Evolutionary conservation across 2,888 invertebrate species (phyloP).

Genomic region (Athrips mouffetella): DNA sequence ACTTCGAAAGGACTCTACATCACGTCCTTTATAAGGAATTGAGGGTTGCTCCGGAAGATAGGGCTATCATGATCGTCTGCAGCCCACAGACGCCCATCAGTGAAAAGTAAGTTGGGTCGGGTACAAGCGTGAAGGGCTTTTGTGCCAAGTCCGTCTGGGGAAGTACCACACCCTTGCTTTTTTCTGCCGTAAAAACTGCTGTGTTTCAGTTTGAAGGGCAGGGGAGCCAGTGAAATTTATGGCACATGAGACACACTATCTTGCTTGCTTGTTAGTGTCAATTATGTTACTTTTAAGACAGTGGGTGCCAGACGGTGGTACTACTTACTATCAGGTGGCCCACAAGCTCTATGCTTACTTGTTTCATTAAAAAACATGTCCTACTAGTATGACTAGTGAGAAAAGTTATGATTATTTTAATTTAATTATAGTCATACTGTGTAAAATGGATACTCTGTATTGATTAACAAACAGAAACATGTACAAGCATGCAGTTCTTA

Average conservation of each 20-base stretch:
- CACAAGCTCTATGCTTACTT: too few species aligned
- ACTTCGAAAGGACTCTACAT: slow-evolving; percentile 67
- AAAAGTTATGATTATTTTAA: background rate
- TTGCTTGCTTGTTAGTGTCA: too few species aligned
- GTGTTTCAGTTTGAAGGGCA: background rate
- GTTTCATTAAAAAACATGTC: too few species aligned
- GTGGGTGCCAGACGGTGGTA: too few species aligned
- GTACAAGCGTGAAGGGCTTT: background rate
- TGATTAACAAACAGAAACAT: too few species aligned
- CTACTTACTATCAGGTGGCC: too few species aligned
- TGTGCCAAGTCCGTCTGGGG: background rate
- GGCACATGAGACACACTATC: too few species aligned
- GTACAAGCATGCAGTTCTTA: too few species aligned
- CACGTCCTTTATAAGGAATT: slow-evolving; percentile 57
- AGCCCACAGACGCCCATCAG: slow-evolving; percentile 36
- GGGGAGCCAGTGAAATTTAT: too few species aligned
- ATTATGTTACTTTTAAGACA: too few species aligned
- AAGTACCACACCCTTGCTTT: background rate
- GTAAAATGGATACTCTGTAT: too few species aligned
- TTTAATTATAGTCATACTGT: background rate
- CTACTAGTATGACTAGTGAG: too few species aligned
- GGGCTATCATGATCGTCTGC: slow-evolving; percentile 48
- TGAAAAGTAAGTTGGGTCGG: slow-evolving; percentile 61
- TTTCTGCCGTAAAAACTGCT: background rate
- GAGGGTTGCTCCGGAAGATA: slow-evolving; percentile 62